Evolutionary conservation across 2,797 vertebrate genomes (phyloP).

Genomic region (Allobates femoralis): DNA sequence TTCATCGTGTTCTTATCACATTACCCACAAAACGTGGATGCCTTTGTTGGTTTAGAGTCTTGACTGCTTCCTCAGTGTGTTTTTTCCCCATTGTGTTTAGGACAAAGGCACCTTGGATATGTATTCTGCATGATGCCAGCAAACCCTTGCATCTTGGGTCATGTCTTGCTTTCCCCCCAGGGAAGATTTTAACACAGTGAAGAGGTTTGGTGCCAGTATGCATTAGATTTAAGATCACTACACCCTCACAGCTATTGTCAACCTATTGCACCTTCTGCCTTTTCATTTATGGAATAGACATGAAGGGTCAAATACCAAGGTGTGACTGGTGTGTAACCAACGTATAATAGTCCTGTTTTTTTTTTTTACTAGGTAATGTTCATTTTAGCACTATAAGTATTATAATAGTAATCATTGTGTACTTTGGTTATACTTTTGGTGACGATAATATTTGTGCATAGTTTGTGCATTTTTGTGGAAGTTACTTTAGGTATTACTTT

Average conservation of each 20-base stretch:
- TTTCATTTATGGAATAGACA: not conserved
- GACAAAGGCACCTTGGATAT: slow-evolving; percentile 33
- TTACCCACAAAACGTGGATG: not conserved
- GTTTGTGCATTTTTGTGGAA: not conserved
- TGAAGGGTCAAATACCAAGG: not conserved
- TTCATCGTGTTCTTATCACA: not conserved
- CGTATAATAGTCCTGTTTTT: no score
- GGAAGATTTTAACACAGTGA: not conserved
- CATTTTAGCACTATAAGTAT: no score
- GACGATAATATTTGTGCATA: not conserved
- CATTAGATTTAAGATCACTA: not conserved
- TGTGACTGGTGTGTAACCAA: not conserved
- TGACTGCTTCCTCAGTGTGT: not conserved
- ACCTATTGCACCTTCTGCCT: not conserved
- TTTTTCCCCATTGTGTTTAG: not conserved
- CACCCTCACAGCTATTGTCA: not conserved
- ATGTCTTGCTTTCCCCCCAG: slow-evolving; percentile 14
- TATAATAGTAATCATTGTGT: not conserved
- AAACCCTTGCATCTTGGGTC: not conserved
- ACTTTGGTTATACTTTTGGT: not conserved
- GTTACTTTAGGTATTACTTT: not conserved
- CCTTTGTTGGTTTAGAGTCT: not conserved
- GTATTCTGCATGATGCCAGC: not conserved
- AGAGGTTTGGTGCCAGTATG: slow-evolving; percentile 7
- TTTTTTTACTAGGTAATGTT: not conserved